A percentile compares a stretch with the other conserved stretches of the same genome.
These are phyloP conservation scores for Falco berigora DNA, from an alignment of 2,797 vertebrate genomes.

Conservation along the genomic window DNA sequence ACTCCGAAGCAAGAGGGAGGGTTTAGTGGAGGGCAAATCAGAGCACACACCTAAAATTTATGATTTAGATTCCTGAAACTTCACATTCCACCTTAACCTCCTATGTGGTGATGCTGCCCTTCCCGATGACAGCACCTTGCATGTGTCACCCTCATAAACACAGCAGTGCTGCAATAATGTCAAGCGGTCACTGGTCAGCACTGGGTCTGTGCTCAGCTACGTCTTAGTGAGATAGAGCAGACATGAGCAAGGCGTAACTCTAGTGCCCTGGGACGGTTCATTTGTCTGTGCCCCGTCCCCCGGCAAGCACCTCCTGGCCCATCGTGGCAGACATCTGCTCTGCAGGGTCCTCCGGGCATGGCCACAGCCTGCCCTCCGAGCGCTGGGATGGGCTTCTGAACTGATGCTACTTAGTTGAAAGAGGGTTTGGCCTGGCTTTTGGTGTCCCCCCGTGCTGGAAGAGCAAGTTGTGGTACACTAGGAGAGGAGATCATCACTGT, in stretches of 20 bases:
- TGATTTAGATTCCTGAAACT: background rate
- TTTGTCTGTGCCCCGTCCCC: background rate
- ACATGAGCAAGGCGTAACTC: fast-evolving
- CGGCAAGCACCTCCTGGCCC: background rate
- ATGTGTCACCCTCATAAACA: background rate
- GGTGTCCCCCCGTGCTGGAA: background rate
- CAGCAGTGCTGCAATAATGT: fast-evolving
- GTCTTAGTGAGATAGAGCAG: background rate
- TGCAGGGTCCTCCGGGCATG: background rate
- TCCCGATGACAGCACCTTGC: background rate
- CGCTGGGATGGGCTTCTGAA: background rate
- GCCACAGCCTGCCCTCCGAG: background rate
- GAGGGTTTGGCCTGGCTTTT: background rate
- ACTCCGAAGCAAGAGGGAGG: background rate
- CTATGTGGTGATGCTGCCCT: background rate
- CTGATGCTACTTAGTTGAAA: background rate
- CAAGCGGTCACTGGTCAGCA: fast-evolving
- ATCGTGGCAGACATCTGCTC: background rate
- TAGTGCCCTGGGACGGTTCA: background rate
- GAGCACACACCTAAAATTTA: background rate
- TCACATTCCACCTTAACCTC: background rate
- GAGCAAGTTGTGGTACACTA: background rate
- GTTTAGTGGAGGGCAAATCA: background rate
- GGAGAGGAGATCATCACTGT: background rate
- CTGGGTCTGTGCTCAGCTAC: background rate